Percentiles rank a stretch among this genome's conserved stretches.
Conservation (phyloP, 2,888 invertebrate species). For the Apamea anceps region DNA sequence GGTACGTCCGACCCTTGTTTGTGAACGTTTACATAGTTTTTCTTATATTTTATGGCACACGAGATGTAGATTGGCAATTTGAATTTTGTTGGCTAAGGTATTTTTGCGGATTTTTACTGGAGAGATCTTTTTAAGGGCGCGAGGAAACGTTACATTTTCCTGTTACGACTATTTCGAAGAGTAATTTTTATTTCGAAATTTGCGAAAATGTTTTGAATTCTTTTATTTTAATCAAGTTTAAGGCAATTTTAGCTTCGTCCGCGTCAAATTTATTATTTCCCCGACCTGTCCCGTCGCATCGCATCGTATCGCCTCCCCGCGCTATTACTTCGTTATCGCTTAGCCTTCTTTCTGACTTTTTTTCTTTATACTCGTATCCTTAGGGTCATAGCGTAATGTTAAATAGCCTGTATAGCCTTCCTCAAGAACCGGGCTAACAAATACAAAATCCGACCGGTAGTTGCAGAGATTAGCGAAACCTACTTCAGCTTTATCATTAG, state of each 20-base stretch:
- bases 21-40: slow-evolving; percentile 55
- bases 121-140: slow-evolving; percentile 3
- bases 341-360: no score
- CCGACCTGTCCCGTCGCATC: no score
- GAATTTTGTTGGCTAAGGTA: slow-evolving; percentile 50
- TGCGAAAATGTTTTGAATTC: background rate
- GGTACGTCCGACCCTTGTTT: slow-evolving; percentile 57
- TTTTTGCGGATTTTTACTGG: slow-evolving; percentile 20
- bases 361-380: no score
- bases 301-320: no score
- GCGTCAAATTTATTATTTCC: no score
- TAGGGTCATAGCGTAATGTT: no score
- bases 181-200: background rate
- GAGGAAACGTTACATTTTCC: slow-evolving; percentile 12
- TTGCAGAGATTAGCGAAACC: no score
- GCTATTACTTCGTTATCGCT: no score
- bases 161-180: slow-evolving; percentile 8
- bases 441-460: no score
- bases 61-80: slow-evolving; percentile 61
- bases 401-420: no score
- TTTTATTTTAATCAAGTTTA: background rate
- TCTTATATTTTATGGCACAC: slow-evolving; percentile 55
- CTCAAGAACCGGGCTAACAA: no score
- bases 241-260: background rate
- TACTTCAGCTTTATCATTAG: no score